A percentile compares a stretch with the other conserved stretches of the same genome.
Evolutionary conservation across 2,113 vertebrate species (phyloP).

Genomic region (Oncorhynchus keta): DNA sequence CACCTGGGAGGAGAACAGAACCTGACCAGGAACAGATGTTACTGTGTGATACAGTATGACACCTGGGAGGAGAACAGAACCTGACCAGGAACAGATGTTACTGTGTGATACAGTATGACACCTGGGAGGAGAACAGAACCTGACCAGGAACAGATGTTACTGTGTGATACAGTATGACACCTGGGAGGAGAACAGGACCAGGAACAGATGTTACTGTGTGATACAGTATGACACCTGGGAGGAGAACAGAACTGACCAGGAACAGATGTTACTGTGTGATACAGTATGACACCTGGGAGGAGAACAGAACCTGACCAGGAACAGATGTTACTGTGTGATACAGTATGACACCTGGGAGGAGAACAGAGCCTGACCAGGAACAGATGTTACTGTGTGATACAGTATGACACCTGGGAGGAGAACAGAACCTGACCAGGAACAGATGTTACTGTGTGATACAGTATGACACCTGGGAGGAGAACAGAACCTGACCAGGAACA

Average conservation of each 20-base stretch:
- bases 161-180: conserved; percentile 50
- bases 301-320: conserved; percentile 31
- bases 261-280: no score
- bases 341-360: conserved; percentile 81
- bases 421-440: conserved; percentile 48
- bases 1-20: no score
- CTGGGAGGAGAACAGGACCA: background rate
- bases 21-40: no score
- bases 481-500: background rate
- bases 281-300: no score
- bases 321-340: conserved; percentile 80
- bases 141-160: conserved; percentile 74
- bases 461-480: conserved; percentile 70
- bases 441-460: conserved; percentile 80
- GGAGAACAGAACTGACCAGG: conserved; percentile 8
- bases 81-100: no score
- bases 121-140: no score
- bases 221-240: conserved; percentile 78
- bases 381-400: no score
- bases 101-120: no score
- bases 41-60: no score
- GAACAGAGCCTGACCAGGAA: background rate
- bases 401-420: no score
- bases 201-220: conserved; percentile 79
- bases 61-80: no score